Evolutionary conservation across 2,113 vertebrate genomes (phyloP).

Genomic region (Columba livia): DNA sequence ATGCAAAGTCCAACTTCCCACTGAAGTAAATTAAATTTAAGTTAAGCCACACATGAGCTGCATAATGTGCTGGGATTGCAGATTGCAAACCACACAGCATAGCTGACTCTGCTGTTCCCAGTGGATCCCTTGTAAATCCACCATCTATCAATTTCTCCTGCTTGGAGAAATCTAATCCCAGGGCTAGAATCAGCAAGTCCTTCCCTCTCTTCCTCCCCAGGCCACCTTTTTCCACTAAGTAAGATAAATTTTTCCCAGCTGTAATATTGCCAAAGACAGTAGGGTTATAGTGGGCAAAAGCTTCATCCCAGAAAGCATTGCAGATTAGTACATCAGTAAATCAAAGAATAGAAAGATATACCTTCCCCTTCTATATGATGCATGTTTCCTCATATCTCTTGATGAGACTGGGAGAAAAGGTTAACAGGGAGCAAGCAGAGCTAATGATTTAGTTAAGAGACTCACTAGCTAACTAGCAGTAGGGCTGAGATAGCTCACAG

Average conservation of each 20-base stretch:
- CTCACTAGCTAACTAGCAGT: constrained; percentile 15
- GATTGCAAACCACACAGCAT: background rate
- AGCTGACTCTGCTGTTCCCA: background rate
- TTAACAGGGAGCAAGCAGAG: constrained; percentile 43
- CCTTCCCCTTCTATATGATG: background rate
- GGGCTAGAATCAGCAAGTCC: constrained; percentile 8
- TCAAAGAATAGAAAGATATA: constrained; percentile 13
- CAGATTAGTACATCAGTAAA: background rate
- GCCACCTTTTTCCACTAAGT: constrained; percentile 21
- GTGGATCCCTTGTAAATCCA: constrained; percentile 27
- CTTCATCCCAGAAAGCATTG: background rate
- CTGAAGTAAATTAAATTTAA: background rate
- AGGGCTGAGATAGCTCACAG: background rate
- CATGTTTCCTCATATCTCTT: background rate
- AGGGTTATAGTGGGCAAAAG: background rate
- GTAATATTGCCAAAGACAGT: background rate
- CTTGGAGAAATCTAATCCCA: constrained; percentile 34
- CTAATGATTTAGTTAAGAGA: constrained; percentile 19
- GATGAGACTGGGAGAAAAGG: constrained; percentile 4
- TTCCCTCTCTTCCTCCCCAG: constrained; percentile 10
- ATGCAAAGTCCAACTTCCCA: background rate
- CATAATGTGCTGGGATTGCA: constrained; percentile 56
- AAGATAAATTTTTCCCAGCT: constrained; percentile 22
- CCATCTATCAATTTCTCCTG: constrained; percentile 31
- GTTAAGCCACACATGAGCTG: constrained; percentile 7